A percentile compares a stretch with the other conserved stretches of the same genome.
These are phyloP conservation scores for Choristoneura rosaceana DNA, from an alignment of 2,888 invertebrate species.

Conservation along the genomic window DNA sequence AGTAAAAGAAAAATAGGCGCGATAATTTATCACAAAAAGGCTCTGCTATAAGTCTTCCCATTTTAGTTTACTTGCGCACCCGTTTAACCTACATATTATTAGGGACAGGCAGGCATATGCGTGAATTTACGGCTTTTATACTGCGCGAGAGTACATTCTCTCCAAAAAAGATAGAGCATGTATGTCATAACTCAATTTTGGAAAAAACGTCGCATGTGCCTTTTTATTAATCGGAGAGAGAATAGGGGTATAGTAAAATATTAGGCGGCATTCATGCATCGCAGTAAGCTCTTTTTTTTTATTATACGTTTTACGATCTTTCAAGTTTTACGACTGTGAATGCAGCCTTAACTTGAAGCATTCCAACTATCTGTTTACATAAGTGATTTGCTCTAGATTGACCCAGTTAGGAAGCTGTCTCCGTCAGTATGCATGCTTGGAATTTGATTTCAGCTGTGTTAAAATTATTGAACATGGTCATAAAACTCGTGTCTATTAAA, in stretches of 20 bases:
- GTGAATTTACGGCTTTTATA: slow-evolving; percentile 3
- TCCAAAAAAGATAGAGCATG: not conserved
- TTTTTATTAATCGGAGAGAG: not conserved
- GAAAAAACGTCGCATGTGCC: not conserved
- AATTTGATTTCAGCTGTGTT: too few relatives aligned
- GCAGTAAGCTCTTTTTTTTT: not conserved
- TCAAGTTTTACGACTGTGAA: slow-evolving; percentile 9
- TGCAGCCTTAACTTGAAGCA: not conserved
- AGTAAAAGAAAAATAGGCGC: not conserved
- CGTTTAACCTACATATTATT: slow-evolving; percentile 2
- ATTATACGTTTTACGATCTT: slow-evolving; percentile 4
- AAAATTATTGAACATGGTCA: too few relatives aligned
- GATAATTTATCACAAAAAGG: not conserved
- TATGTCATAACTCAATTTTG: not conserved
- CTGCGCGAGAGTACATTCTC: not conserved
- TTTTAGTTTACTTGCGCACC: slow-evolving; percentile 5
- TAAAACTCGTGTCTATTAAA: too few relatives aligned
- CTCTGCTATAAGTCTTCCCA: not conserved
- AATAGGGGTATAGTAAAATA: not conserved
- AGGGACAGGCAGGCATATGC: slow-evolving; percentile 5
- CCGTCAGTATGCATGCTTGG: not conserved
- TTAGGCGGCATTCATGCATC: slow-evolving; percentile 3
- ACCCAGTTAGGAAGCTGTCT: not conserved
- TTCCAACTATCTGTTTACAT: slow-evolving; percentile 4
- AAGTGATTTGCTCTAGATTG: not conserved